Conservation (phyloP, 2,797 vertebrate species). For the Epinephelus awoara region DNA sequence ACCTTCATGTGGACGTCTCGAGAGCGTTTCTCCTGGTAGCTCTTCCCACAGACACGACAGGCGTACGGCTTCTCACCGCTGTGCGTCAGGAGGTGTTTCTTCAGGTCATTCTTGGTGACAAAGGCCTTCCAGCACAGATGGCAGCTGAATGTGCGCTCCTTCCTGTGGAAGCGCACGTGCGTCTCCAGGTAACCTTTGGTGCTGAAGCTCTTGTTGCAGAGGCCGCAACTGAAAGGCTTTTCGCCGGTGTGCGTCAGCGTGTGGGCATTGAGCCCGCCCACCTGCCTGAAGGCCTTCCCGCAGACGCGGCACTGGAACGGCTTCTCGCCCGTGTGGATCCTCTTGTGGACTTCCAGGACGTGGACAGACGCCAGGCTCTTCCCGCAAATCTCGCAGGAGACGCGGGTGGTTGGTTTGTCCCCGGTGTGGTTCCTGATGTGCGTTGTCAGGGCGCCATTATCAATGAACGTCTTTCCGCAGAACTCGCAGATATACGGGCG, state of each 20-base stretch:
- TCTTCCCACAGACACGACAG: constrained; percentile 65
- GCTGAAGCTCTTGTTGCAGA: constrained; percentile 70
- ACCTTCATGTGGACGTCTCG: constrained; percentile 68
- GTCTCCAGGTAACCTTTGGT: constrained; percentile 71
- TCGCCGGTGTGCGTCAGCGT: constrained; percentile 66
- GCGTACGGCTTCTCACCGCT: constrained; percentile 68
- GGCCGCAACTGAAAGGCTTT: constrained; percentile 66
- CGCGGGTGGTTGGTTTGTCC: constrained; percentile 28
- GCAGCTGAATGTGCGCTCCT: constrained; percentile 57
- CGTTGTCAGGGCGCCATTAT: constrained; percentile 37
- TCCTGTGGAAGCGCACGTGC: constrained; percentile 66
- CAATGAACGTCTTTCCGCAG: constrained; percentile 80
- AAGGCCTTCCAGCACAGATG: constrained; percentile 70
- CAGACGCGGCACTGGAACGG: constrained; percentile 62
- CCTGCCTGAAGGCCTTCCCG: constrained; percentile 63
- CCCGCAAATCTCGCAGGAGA: constrained; percentile 63
- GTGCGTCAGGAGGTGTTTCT: constrained; percentile 71
- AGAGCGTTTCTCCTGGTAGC: constrained; percentile 74
- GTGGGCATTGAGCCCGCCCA: constrained; percentile 61
- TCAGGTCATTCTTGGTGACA: constrained; percentile 71
- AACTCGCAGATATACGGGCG: constrained; percentile 79
- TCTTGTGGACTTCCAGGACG: constrained; percentile 62
- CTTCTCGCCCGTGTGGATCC: constrained; percentile 67
- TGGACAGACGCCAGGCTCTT: constrained; percentile 66
- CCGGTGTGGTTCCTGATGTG: constrained; percentile 64